phyloP scores from a whole-genome alignment of 2,888 invertebrate species.

The Flexamia atlantica region DNA sequence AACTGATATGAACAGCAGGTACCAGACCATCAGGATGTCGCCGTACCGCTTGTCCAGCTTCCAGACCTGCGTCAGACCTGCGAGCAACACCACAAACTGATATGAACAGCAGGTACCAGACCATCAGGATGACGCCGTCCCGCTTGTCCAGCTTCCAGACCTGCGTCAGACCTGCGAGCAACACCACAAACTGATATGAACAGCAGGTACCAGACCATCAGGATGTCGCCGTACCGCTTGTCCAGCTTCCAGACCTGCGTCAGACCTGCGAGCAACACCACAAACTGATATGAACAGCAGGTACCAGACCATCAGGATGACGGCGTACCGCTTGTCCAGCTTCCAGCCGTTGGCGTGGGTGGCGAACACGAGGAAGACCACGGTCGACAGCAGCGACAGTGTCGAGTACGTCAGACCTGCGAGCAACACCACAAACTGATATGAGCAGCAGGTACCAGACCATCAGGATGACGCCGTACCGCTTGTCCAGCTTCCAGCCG shows the following conservation, averaged over 20 bases:
- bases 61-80: slow-evolving; percentile 98
- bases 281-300: no score
- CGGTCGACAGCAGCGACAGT: slow-evolving; percentile 94
- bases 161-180: slow-evolving; percentile 96
- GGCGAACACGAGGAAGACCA: slow-evolving; percentile 92
- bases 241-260: slow-evolving; percentile 95
- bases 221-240: no score
- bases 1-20: no score
- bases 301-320: slow-evolving; percentile 79
- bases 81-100: slow-evolving; percentile 93
- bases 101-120: slow-evolving; percentile 89
- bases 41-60: slow-evolving; percentile 95
- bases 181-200: no score
- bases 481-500: slow-evolving; percentile 96
- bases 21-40: slow-evolving; percentile 78
- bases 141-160: slow-evolving; percentile 97
- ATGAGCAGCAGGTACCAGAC: slow-evolving; percentile 96
- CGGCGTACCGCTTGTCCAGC: slow-evolving; percentile 91
- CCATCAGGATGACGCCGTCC: no score
- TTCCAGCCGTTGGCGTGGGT: slow-evolving; percentile 98
- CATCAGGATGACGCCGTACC: slow-evolving; percentile 92
- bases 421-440: slow-evolving; percentile 85
- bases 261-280: slow-evolving; percentile 84
- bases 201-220: no score
- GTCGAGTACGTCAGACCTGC: slow-evolving; percentile 95